Conservation (phyloP, 2,888 invertebrate genomes). For the Agrochola lychnidis region DNA sequence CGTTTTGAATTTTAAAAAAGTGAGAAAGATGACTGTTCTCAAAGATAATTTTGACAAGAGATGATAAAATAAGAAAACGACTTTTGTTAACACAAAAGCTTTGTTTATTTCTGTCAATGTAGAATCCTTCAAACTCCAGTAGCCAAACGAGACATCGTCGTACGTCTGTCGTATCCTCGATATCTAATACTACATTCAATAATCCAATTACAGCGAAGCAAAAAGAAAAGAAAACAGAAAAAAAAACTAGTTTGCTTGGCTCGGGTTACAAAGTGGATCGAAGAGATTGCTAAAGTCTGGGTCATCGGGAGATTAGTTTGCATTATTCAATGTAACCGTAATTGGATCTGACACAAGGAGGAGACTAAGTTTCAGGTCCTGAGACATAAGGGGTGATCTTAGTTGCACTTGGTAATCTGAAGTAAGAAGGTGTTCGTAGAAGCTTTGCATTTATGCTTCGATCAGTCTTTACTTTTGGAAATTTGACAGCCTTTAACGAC, state of each 20-base stretch:
- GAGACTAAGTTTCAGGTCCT: constrained; percentile 49
- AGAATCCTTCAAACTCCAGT: constrained; percentile 7
- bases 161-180: background rate
- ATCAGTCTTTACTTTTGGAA: background rate
- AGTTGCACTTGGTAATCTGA: constrained; percentile 2
- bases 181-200: constrained; percentile 34
- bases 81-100: constrained; percentile 31
- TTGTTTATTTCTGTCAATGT: constrained; percentile 15
- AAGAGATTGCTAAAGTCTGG: constrained; percentile 56
- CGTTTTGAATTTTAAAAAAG: constrained; percentile 72
- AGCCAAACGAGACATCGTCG: constrained; percentile 20
- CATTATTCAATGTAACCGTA: constrained; percentile 65
- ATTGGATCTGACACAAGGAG: constrained; percentile 60
- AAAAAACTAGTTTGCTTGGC: constrained; percentile 38
- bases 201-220: constrained; percentile 42
- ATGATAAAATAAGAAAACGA: background rate
- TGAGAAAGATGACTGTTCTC: constrained; percentile 17
- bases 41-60: constrained; percentile 14
- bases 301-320: constrained; percentile 59
- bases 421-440: background rate
- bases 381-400: constrained; percentile 28
- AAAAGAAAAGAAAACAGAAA: constrained; percentile 31
- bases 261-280: constrained; percentile 50
- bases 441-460: background rate
- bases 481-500: background rate